These are phyloP conservation scores for Peromyscus polionotus DNA, from an alignment of 2,113 vertebrate species.

Conservation along the genomic window DNA sequence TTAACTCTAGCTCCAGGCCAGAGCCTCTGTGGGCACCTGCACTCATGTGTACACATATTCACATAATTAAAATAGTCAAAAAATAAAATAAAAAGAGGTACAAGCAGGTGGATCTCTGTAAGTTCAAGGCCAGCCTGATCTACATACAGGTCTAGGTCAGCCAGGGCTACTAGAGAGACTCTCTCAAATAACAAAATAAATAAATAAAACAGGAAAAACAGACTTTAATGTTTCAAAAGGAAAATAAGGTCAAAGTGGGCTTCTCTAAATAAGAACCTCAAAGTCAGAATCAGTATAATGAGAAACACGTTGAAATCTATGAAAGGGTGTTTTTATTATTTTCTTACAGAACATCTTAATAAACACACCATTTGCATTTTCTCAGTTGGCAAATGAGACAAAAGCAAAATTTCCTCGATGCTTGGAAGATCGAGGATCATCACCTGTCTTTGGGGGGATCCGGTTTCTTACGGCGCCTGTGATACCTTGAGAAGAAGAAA, in stretches of 20 bases:
- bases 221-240: conserved; percentile 24
- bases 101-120: background rate
- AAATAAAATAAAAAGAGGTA: background rate
- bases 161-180: background rate
- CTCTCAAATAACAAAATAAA: background rate
- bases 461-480: conserved; percentile 73
- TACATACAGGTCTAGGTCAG: background rate
- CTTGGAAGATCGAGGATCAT: conserved; percentile 10
- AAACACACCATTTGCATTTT: conserved; percentile 46
- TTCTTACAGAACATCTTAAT: conserved; percentile 26
- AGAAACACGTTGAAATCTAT: conserved; percentile 35
- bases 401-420: conserved; percentile 11
- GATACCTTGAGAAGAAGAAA: conserved; percentile 80
- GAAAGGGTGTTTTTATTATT: conserved; percentile 58
- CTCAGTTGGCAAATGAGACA: conserved; percentile 58
- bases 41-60: background rate
- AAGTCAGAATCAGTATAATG: conserved; percentile 47
- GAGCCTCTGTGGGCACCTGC: background rate
- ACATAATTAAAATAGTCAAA: background rate
- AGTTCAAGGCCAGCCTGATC: background rate
- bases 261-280: conserved; percentile 56
- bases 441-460: conserved; percentile 81
- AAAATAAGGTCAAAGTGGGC: conserved; percentile 39
- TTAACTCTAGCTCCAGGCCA: background rate
- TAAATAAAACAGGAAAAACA: background rate